Conservation (phyloP, 2,113 vertebrate species). For the Marmota monax region DNA sequence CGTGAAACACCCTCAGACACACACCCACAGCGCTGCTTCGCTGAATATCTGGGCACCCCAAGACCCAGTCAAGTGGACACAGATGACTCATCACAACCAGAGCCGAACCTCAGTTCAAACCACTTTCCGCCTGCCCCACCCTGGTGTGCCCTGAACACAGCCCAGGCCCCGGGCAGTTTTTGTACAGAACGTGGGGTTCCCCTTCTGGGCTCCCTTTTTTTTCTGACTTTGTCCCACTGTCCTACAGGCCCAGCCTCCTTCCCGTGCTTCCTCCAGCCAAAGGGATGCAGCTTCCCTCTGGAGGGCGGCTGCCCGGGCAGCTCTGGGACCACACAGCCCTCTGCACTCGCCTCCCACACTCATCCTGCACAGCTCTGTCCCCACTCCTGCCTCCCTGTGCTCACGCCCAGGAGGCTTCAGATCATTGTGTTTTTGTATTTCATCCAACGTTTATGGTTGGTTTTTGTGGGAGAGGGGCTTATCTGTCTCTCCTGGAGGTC, state of each 20-base stretch:
- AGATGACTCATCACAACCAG: background rate
- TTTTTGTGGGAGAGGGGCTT: background rate
- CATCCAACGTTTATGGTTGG: rapidly evolving
- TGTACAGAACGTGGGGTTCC: rapidly evolving
- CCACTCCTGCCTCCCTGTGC: rapidly evolving
- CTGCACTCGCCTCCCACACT: background rate
- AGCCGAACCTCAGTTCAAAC: rapidly evolving
- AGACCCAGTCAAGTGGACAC: background rate
- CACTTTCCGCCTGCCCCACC: rapidly evolving
- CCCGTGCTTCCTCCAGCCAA: rapidly evolving
- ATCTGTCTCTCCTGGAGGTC: rapidly evolving
- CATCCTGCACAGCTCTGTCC: rapidly evolving
- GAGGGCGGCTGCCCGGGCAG: rapidly evolving
- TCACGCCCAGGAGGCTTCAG: rapidly evolving
- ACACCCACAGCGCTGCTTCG: too few relatives aligned
- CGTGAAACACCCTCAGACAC: rapidly evolving
- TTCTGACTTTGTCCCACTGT: too few relatives aligned
- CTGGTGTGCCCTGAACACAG: rapidly evolving
- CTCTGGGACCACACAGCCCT: background rate
- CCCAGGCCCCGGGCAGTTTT: rapidly evolving
- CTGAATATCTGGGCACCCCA: background rate
- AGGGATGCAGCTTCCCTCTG: rapidly evolving
- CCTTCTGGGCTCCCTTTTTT: background rate
- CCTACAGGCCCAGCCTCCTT: too few relatives aligned
- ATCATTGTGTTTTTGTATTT: rapidly evolving